Evolutionary conservation across 2,888 invertebrate species (phyloP), one percentile per base, ranked within the genome.

Genomic region (Dolichomitus sp.): DNA sequence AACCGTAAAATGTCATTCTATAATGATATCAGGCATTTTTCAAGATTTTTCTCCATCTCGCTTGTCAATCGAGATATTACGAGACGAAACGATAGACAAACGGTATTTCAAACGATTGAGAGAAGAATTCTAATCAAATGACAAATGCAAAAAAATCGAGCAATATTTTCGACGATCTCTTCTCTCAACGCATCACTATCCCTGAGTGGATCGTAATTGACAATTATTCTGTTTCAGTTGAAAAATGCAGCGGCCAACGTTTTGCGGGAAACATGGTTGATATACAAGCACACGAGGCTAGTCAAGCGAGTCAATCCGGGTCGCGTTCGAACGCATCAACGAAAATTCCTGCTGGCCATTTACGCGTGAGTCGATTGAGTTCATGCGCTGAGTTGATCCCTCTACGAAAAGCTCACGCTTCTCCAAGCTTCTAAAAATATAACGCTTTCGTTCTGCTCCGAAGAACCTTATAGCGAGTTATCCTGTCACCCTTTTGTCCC

Each of bases 191-290:
- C n/a, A n/a, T n/a, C n/a, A 17, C n/a, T 5, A 59, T 33, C 1
- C 11, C 17, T 37, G 7, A 9, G 7, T 12, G 59, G 33, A 59
- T 37, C 6, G n/a, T 45, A 65, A 65, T 42, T 65, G 27, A 65
- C 42, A 14, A 65, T 65, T 65, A 57, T 74, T 63, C 37, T 66
- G 86, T 89, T 94, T 88, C 96, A 99, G 99, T 96, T 99, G 95
- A 99, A 99, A 96, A 99, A 99, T 95, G 98, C 99, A 89, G 99
- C 99, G 88, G 99, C 99, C 86, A 99, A 99, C 95, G 99, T 99
- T 90, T 96, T 99, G 89, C 96, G 99, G 90, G 99, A 99, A 95
- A 99, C 99, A 90, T 99, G 99, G 99, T 96, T 99, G 94, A 99
- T 99, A 94, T 99, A 99, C 95, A 99, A 99, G 95, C 98, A 99